Percentiles rank a stretch among this genome's conserved stretches.
Conservation (phyloP, 1,140 invertebrate species). For the Luehdorfia chinensis region DNA sequence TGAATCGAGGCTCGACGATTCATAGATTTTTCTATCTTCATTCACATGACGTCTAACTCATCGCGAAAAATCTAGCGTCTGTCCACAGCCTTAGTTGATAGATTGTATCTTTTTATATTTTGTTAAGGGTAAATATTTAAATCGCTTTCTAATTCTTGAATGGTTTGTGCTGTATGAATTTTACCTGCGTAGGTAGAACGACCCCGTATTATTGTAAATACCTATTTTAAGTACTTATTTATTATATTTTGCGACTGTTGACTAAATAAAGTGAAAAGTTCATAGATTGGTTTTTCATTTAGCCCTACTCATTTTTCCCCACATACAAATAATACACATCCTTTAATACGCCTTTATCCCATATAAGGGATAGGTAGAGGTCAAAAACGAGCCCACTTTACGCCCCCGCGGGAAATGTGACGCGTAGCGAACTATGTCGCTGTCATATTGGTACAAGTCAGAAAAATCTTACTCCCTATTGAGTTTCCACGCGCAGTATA, state of each 20-base stretch:
- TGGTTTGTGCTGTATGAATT: constrained; percentile 69
- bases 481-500: no score
- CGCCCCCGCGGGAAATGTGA: no score
- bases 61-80: constrained; percentile 25
- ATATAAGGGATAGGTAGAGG: no score
- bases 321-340: no score
- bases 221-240: constrained; percentile 70
- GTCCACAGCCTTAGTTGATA: constrained; percentile 19
- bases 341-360: no score
- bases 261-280: constrained; percentile 57
- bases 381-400: no score
- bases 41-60: constrained; percentile 35
- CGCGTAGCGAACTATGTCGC: no score
- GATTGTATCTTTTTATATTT: constrained; percentile 33
- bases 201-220: constrained; percentile 69
- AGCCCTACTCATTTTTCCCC: no score
- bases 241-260: constrained; percentile 70
- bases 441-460: no score
- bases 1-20: constrained; percentile 22
- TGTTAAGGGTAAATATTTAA: constrained; percentile 39
- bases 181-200: constrained; percentile 73
- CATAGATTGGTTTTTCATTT: constrained; percentile 5
- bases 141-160: constrained; percentile 63
- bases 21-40: constrained; percentile 25
- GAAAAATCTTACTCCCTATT: no score